Evolutionary conservation across 2,113 vertebrate species (phyloP), one percentile per base, ranked within the genome.

Genomic region (Progne subis): DNA sequence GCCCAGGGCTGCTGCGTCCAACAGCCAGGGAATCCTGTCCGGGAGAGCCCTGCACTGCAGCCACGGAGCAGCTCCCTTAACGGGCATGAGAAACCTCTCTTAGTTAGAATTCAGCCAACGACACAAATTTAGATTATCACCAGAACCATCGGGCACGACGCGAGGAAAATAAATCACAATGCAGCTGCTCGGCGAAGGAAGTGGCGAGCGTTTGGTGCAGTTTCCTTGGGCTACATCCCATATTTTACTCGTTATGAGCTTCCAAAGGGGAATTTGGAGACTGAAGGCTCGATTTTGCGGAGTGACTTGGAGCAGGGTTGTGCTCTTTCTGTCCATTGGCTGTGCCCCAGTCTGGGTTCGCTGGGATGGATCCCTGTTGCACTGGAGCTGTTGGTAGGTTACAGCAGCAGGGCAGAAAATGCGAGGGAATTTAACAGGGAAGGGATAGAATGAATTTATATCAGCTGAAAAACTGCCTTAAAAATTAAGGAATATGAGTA

Each of bases 291-390:
- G 15, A 6, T 47, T 34, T 76, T 76, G 76, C 71, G 82, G 37
- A 46, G 49, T 32, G 60, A 5, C 77, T 77, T 19, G 31, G 50
- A 47, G 77, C 41, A 60, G 60, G 0, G 64, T 25, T 55, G 1
- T 24, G 65, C 29, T 75, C 65, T 10, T 32, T 7, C 78, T 43
- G 23, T 4, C 12, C 70, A 4, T 9, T 17, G 41, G 12, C 14
- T 14, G 41, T 43, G 41, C 14, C 41, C 41, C 14, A 14, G 41
- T 37, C 52, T 46, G 47, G 34, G 11, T 16, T 52, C 61, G 11
- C 77, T 12, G 12, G 12, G 44, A 8, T 2, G 56, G 55, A 32
- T 8, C 50, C 43, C 5, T 0, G 11, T 11, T 2, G 6, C 1
- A 2, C 43, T 2, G 8, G 41, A 47, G 52, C 2, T 1, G 59